Conservation (phyloP, 2,797 vertebrate species). For the Sebastes flavidus region DNA sequence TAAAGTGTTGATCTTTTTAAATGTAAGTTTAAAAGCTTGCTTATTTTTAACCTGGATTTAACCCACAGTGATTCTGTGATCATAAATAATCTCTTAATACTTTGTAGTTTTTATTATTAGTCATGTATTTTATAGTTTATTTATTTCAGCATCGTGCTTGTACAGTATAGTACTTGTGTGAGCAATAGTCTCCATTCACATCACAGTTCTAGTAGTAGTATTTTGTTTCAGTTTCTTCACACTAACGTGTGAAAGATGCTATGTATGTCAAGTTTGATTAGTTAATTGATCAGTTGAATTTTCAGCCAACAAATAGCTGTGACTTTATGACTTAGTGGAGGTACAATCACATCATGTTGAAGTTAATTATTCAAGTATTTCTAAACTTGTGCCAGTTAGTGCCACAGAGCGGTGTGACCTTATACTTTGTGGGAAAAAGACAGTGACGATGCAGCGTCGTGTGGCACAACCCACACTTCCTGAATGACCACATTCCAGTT, state of each 20-base stretch:
- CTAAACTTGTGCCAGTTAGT: not conserved
- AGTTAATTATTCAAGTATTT: not conserved
- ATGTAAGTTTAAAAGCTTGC: not conserved
- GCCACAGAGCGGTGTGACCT: not conserved
- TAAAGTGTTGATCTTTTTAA: not conserved
- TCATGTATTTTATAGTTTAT: not conserved
- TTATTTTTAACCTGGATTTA: not conserved
- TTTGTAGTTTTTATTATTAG: not conserved
- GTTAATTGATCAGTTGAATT: not conserved
- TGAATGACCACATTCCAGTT: constrained; percentile 80
- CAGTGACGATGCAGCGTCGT: not conserved
- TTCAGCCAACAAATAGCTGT: not conserved
- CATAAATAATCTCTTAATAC: not conserved
- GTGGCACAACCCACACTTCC: constrained; percentile 62
- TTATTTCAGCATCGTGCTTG: not conserved
- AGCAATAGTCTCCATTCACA: not conserved
- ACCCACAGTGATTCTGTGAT: not conserved
- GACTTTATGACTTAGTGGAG: not conserved
- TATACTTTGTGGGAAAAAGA: not conserved
- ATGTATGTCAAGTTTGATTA: not conserved
- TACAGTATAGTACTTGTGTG: not conserved
- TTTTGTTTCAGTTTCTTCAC: not conserved
- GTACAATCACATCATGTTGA: not conserved
- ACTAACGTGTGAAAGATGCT: not conserved
- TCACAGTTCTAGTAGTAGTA: not conserved